These are phyloP conservation scores for Papilio xuthus DNA, from an alignment of 1,140 invertebrate species.

Conservation along the genomic window DNA sequence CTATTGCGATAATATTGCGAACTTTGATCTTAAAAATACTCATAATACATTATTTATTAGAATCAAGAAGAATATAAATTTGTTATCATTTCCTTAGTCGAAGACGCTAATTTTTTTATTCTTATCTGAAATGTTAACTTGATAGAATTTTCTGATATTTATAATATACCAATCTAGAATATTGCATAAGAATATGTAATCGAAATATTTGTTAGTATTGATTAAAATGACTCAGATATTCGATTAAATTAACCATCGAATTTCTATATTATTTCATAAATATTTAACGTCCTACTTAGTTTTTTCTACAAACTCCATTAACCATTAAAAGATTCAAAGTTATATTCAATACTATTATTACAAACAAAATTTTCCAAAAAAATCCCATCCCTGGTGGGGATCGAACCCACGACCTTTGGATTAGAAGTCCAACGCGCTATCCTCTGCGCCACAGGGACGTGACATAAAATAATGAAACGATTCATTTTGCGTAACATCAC, in stretches of 20 bases:
- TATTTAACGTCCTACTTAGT: neutral
- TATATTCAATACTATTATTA: neutral
- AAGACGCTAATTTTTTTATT: neutral
- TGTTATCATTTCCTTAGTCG: neutral
- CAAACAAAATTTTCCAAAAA: neutral
- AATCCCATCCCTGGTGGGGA: slow-evolving; percentile 23
- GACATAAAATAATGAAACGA: neutral
- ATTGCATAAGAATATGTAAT: neutral
- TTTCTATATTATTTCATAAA: neutral
- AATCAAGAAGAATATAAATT: neutral
- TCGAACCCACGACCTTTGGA: slow-evolving; percentile 35
- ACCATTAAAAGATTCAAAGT: neutral
- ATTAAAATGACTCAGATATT: neutral
- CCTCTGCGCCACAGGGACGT: slow-evolving; percentile 33
- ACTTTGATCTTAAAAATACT: neutral
- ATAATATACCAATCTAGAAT: neutral
- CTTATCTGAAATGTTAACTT: neutral
- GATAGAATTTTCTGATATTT: neutral
- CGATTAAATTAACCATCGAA: neutral
- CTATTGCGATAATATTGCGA: too few relatives aligned
- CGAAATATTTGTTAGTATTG: neutral
- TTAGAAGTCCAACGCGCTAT: slow-evolving; percentile 36
- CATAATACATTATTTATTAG: neutral
- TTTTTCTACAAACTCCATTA: neutral
- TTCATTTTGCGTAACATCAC: neutral